Conservation (phyloP, 2,797 vertebrate genomes). For the Anniella stebbinsi region DNA sequence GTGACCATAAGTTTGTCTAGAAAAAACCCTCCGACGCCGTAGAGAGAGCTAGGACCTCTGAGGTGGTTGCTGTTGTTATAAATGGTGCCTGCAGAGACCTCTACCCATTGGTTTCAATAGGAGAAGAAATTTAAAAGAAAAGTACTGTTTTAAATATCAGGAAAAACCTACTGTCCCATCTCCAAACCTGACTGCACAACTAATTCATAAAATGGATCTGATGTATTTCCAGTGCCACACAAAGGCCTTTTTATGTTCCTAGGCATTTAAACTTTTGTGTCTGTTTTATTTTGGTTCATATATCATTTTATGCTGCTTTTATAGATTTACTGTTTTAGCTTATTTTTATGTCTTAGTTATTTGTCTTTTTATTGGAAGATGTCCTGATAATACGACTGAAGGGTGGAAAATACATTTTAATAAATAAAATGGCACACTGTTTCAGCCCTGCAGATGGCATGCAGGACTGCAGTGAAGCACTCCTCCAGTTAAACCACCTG, state of each 20-base stretch:
- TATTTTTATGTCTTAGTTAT: not conserved
- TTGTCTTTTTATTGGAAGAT: not conserved
- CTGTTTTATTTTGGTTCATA: not conserved
- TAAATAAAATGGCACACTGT: not conserved
- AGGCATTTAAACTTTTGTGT: not conserved
- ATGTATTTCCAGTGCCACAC: not conserved
- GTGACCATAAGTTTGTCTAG: too few species aligned
- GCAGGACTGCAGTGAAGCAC: not conserved
- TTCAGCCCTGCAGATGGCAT: conserved; percentile 28
- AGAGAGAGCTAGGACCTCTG: too few species aligned
- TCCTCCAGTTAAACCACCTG: not conserved
- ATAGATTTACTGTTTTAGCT: not conserved
- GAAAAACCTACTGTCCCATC: not conserved
- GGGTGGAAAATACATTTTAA: not conserved
- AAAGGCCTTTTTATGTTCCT: not conserved
- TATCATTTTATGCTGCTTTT: not conserved
- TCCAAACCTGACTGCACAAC: not conserved
- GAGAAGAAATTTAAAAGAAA: not conserved
- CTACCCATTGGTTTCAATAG: too few species aligned
- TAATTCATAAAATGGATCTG: not conserved
- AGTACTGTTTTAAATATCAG: not conserved
- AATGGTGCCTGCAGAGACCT: too few species aligned
- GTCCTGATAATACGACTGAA: not conserved
- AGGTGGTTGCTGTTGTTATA: too few species aligned
- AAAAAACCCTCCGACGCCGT: too few species aligned